A percentile compares a stretch with the other conserved stretches of the same genome.
These are phyloP conservation scores for Himalopsyche kuldschensis DNA, from an alignment of 2,888 invertebrate species.

Conservation along the genomic window DNA sequence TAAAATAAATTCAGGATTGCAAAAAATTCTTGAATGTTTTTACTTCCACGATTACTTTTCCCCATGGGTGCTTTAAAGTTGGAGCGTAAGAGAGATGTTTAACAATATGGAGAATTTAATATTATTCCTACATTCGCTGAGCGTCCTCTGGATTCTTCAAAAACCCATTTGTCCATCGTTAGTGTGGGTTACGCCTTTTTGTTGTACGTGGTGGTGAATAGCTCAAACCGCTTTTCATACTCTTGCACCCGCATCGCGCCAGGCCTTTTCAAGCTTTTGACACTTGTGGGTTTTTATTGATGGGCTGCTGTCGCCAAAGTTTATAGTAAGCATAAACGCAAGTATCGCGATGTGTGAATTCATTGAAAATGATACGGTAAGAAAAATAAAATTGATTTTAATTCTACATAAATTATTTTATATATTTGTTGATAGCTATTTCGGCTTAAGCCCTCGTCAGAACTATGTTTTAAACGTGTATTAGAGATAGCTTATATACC, in stretches of 20 bases:
- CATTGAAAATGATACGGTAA: too few species aligned
- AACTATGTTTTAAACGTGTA: too few species aligned
- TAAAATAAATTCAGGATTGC: neutral
- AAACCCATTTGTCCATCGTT: constrained; percentile 34
- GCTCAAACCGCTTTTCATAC: constrained; percentile 1
- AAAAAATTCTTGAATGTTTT: neutral
- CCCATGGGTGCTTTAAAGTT: neutral
- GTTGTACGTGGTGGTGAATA: constrained; percentile 18
- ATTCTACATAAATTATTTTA: too few species aligned
- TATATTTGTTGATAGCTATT: too few species aligned
- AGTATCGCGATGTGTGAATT: too few species aligned
- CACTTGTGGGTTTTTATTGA: neutral
- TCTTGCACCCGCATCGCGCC: neutral
- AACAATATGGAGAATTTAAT: neutral
- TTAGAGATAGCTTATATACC: too few species aligned
- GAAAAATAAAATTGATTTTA: too few species aligned
- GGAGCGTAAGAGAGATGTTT: neutral
- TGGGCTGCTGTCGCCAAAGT: neutral
- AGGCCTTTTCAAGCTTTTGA: neutral
- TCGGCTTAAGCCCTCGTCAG: too few species aligned
- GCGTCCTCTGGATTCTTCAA: constrained; percentile 20
- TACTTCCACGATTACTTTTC: neutral
- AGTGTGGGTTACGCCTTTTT: constrained; percentile 25
- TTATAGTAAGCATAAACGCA: neutral
- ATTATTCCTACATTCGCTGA: constrained; percentile 22